Conservation (phyloP, 2,113 vertebrate genomes). For the Madoqua kirkii region DNA sequence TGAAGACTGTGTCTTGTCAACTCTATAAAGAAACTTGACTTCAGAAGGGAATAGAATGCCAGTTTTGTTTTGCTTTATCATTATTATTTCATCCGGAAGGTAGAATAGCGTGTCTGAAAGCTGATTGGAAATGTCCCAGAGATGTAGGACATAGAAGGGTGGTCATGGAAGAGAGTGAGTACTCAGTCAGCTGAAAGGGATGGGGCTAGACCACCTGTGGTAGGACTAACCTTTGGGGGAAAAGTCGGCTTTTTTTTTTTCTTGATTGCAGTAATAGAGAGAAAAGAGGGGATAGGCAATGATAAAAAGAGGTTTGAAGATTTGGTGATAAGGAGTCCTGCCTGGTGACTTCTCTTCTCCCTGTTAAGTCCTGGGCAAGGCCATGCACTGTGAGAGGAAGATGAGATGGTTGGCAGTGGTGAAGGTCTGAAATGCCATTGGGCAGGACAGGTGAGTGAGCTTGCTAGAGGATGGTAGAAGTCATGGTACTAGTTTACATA, state of each 20-base stretch:
- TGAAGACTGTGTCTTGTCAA: neutral
- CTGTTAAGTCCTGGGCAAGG: neutral
- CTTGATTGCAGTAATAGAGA: neutral
- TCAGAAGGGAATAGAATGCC: neutral
- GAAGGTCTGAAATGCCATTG: neutral
- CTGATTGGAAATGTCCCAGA: neutral
- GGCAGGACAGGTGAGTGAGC: neutral
- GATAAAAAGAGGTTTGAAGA: neutral
- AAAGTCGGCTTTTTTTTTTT: neutral
- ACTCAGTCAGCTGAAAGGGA: neutral
- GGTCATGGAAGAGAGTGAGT: neutral
- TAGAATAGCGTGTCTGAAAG: neutral
- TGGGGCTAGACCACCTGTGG: neutral
- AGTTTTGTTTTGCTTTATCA: neutral
- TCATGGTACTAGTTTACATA: neutral
- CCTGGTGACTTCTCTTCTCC: neutral
- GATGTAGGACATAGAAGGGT: neutral
- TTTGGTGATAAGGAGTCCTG: neutral
- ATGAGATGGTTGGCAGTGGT: neutral
- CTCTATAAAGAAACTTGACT: neutral
- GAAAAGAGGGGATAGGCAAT: neutral
- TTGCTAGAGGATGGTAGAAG: neutral
- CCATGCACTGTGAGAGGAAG: neutral
- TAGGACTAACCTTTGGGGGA: neutral
- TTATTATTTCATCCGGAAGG: neutral